Base-by-base conservation (phyloP, 2,888 invertebrate species). In the Dasysyrphus albostriatus region DNA sequence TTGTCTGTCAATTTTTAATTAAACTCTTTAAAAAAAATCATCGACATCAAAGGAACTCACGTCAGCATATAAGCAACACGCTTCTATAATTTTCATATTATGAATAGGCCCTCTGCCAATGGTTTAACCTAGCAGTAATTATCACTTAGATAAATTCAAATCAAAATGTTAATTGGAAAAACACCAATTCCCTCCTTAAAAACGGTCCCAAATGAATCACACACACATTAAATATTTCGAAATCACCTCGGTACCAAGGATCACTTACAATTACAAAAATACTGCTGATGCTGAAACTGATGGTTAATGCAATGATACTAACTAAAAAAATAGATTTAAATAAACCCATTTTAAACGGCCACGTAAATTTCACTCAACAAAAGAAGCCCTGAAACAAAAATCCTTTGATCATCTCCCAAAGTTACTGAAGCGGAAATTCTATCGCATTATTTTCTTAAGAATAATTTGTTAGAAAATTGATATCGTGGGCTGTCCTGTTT, bases 401-500 rank as follows among this genome's bases (percentile, higher is more conserved):
- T 87, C 83, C 87, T 87, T 87, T 87, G 87, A 87, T 87, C 83
- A 79, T 73, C 78, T 83, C 58, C 37, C 16, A 1, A 63, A 61
- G 37, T 83, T 74, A 83, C 65, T 87, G 83, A 87, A 83, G 78
- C 78, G 83, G 79, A 34, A 87, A 87, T 75, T 83, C 79, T 67
- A 87, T 87, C 54, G 83, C 70, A 83, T 83, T 75, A 78, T 87
- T 72, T 83, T 83, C 83, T 79, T 79, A 79, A 87, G 83, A 70
- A 87, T 78, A 87, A 87, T 83, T 87, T 78, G 74, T 82, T 72
- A 87, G 72, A 79, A 87, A 87, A 87, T 87, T 87, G 83, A 87
- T 87, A 87, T 83, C 83, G 72, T 74, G 84, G 73, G 81, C 73
- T 77, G 81, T 56, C 34, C 14, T 80, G 69, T 70, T n/a, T 39